Base-by-base conservation (phyloP, 2,888 invertebrate species). In the Eilema sororculum region DNA sequence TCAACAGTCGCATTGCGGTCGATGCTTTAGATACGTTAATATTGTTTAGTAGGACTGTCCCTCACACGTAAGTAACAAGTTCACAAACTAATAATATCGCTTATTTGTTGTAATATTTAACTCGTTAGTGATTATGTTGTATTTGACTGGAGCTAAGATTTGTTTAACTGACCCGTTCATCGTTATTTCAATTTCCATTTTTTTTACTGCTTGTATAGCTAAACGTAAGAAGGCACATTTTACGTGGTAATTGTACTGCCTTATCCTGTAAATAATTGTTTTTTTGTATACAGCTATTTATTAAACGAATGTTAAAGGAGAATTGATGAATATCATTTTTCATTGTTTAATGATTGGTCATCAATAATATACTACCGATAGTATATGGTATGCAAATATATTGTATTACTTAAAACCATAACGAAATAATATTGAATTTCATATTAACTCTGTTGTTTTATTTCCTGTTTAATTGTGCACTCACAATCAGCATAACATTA, bases 261-360 rank as follows among this genome's bases (percentile, higher is more conserved):
- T 95, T 95, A 94, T 89, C 89, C 91, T 95, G 95, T 95, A 95
- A 95, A 95, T 95, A 95, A 95, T 95, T 95, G 95, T 95, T 95
- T 91, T 88, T 93, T 95, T 95, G 94, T 95, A 95, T 95, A 95
- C 95, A 95, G 95, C 95, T 95, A 95, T 95, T 95, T 95, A 95
- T 95, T 95, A 94, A 95, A 94, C 91, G 88, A 93, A 94, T 93
- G 93, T 94, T 94, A 93, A 93, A 92, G 89, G 90, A 91, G 89
- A 91, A 92, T 93, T 94, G 94, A 94, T 94, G 93, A 89, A 91
- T 92, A 88, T 93, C 92, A 93, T 93, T 90, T 89, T 94, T 93
- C 93, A 93, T 93, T 94, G 94, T 94, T 94, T 93, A 93, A 94
- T 94, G 94, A 92, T 94, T 91, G 93, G 90, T 94, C 94, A 94